Evolutionary conservation across 2,888 invertebrate genomes (phyloP).

Genomic region (Agrochola macilenta): DNA sequence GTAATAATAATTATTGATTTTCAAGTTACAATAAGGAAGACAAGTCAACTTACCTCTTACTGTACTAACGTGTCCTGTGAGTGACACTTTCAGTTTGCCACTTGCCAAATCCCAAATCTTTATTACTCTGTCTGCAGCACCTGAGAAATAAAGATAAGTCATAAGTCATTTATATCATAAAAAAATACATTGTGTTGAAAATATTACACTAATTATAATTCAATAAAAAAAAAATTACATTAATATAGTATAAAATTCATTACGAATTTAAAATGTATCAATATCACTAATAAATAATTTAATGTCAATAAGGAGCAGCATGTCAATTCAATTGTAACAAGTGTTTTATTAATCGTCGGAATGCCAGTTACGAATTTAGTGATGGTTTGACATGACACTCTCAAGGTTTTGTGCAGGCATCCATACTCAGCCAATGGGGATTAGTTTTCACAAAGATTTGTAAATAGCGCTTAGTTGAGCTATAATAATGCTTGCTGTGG

Average conservation of each 20-base stretch:
- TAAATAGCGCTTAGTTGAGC: no score
- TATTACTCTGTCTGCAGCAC: constrained; percentile 99
- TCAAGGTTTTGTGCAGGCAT: background rate
- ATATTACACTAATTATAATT: no score
- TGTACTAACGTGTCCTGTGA: constrained; percentile 99
- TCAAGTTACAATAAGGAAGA: background rate
- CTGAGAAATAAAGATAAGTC: constrained; percentile 76
- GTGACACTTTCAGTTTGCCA: constrained; percentile 98
- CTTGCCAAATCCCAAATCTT: constrained; percentile 99
- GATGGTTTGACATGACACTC: background rate
- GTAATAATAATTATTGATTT: background rate
- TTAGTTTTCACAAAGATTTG: background rate
- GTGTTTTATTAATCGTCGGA: background rate
- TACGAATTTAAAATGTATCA: no score
- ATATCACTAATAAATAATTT: no score
- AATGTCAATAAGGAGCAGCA: background rate
- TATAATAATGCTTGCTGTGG: no score
- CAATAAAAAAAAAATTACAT: no score
- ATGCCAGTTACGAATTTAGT: background rate
- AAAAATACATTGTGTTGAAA: no score
- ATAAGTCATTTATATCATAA: no score
- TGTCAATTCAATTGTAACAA: background rate
- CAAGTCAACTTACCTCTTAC: constrained; percentile 93
- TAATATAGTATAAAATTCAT: no score
- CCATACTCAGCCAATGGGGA: background rate